phyloP scores from a whole-genome alignment of 1,140 invertebrate species.

The Lucilia sericata region DNA sequence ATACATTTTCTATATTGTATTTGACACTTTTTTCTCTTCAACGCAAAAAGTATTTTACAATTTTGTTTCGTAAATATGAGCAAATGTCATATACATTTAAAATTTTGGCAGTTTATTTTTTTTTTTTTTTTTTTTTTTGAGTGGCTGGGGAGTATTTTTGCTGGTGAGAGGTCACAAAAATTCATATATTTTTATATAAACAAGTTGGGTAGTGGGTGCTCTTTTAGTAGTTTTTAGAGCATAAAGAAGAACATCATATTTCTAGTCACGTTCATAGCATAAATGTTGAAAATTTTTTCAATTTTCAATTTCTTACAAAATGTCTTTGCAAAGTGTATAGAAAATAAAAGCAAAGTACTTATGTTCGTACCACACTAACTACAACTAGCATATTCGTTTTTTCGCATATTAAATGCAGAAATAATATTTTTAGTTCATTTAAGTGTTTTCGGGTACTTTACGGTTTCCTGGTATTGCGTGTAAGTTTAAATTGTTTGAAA shows the following conservation, averaged over 20 bases:
- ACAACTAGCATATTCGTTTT: neutral
- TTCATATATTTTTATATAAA: slow-evolving; percentile 19
- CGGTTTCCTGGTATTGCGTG: neutral
- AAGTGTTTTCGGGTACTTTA: neutral
- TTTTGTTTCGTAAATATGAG: neutral
- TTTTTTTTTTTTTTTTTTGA: too few relatives aligned
- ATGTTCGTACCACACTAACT: neutral
- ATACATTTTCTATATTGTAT: slow-evolving; percentile 10
- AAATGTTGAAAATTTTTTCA: slow-evolving; percentile 45
- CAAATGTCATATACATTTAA: slow-evolving; percentile 24
- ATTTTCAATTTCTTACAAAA: slow-evolving; percentile 42
- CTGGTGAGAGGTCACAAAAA: neutral
- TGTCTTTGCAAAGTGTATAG: slow-evolving; percentile 14
- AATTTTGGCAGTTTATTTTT: neutral
- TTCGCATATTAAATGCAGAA: slow-evolving; percentile 24
- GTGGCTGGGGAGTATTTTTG: too few relatives aligned
- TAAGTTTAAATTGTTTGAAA: neutral
- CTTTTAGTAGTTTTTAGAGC: slow-evolving; percentile 12
- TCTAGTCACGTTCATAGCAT: slow-evolving; percentile 44
- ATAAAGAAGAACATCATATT: slow-evolving; percentile 38
- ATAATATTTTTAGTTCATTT: slow-evolving; percentile 11
- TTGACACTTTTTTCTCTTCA: neutral
- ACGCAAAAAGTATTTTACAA: neutral
- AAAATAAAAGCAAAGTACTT: neutral
- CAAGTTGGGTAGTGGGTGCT: neutral